These are phyloP conservation scores for Lordiphosa mommai DNA, from an alignment of 1,140 invertebrate species.

Conservation along the genomic window DNA sequence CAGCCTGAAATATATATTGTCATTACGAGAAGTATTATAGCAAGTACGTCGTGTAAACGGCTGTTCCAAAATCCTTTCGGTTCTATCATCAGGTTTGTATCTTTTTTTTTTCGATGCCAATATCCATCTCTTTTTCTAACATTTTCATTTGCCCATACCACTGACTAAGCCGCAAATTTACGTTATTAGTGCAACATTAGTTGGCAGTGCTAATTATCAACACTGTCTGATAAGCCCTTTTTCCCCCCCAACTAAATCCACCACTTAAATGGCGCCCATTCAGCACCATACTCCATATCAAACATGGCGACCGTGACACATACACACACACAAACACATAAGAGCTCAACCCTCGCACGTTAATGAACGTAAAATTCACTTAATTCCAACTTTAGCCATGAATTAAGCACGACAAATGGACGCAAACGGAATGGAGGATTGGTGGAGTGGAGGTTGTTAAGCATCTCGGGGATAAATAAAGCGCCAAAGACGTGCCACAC, in stretches of 20 bases:
- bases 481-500: conserved; percentile 40
- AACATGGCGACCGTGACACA: conserved; percentile 20
- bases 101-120: too few relatives aligned
- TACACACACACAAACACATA: conserved; percentile 5
- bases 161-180: conserved; percentile 63
- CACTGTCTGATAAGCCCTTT: conserved; percentile 55
- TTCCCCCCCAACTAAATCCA: conserved; percentile 30
- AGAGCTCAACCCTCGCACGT: conserved; percentile 68
- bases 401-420: conserved; percentile 78
- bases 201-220: conserved; percentile 67
- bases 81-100: too few relatives aligned
- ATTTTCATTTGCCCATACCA: background rate
- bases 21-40: too few relatives aligned
- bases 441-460: conserved; percentile 1
- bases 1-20: too few relatives aligned
- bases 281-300: conserved; percentile 5
- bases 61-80: too few relatives aligned
- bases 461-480: conserved; percentile 32
- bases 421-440: conserved; percentile 20
- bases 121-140: too few relatives aligned
- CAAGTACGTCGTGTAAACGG: too few relatives aligned
- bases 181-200: conserved; percentile 74
- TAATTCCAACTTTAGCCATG: conserved; percentile 80
- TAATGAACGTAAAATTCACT: conserved; percentile 80
- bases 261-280: conserved; percentile 32